Evolutionary conservation across 2,797 vertebrate genomes (phyloP), one percentile per base, ranked within the genome.

Genomic region (Danio tinwini): DNA sequence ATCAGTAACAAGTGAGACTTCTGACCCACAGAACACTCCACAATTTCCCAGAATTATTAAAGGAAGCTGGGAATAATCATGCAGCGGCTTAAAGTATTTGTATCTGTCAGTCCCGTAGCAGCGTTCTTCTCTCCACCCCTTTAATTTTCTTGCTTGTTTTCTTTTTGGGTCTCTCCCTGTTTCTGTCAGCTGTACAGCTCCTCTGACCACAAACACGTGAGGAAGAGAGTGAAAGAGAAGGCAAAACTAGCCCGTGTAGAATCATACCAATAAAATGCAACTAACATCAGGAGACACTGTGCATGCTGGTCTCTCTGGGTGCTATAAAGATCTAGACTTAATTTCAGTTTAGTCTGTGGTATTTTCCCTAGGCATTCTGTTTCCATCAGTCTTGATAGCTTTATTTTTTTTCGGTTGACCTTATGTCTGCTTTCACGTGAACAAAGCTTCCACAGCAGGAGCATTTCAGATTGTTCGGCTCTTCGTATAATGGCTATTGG

Each of bases 91-190:
- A 56, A 78, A 49, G 65, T 21, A 29, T 61, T 16, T 62, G 39
- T 62, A 42, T 72, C 49, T 19, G 17, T 72, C 49, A 47, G 11
- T 72, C 40, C 68, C 59, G 72, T 10, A 76, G 42, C 16, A 14
- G 12, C 12, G 11, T 14, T 71, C 37, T 39, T 78, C 42, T 59
- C 13, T 42, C 8, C 53, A 77, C n/a, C 53, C 42, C 64, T 77
- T 29, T 77, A 0, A 69, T 69, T 77, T 68, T 58, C 64, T 12
- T 6, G 0, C 5, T 70, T 71, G 67, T 37, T 53, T 63, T 37
- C 40, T 55, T 78, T 70, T 78, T 78, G 44, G 29, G 29, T 50
- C 67, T 74, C 65, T 78, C 75, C 44, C 29, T 53, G 2, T 16
- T 45, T 65, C 17, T 39, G 53, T 59, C 53, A 37, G 49, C 44